phyloP scores from a whole-genome alignment of 2,797 vertebrate genomes.

The Petrocephalus schoutedeni region DNA sequence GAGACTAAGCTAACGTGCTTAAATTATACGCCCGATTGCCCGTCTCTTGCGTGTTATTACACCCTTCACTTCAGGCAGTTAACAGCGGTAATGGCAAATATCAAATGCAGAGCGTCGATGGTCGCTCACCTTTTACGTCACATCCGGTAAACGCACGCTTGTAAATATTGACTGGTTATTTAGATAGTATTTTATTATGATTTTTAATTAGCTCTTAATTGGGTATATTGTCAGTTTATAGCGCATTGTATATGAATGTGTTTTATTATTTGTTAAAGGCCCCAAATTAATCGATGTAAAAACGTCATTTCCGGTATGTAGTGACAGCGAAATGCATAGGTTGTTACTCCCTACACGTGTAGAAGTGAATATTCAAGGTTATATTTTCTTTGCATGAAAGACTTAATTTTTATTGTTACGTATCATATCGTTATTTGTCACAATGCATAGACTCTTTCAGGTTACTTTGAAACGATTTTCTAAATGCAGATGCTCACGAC shows the following conservation, averaged over 20 bases:
- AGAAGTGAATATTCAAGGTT: conserved; percentile 17
- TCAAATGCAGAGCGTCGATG: not conserved
- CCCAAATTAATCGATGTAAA: not conserved
- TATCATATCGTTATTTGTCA: not conserved
- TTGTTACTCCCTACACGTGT: not conserved
- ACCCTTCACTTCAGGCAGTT: not conserved
- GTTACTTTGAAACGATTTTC: conserved; percentile 20
- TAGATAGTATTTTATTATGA: not conserved
- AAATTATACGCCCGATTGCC: not conserved
- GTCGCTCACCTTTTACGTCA: not conserved
- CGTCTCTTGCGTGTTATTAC: not conserved
- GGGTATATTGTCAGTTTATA: not conserved
- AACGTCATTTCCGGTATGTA: conserved; percentile 18
- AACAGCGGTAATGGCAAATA: not conserved
- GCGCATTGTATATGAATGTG: not conserved
- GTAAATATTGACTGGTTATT: not conserved
- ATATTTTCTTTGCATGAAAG: not conserved
- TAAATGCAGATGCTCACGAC: not conserved
- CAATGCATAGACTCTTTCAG: conserved; percentile 41
- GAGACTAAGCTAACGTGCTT: not conserved
- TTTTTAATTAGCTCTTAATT: not conserved
- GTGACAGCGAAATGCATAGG: not conserved
- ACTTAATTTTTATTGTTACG: not conserved
- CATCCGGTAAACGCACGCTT: not conserved
- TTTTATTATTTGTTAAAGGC: not conserved